Conservation (phyloP, 2,888 invertebrate species). For the Willowsia nigromaculata region DNA sequence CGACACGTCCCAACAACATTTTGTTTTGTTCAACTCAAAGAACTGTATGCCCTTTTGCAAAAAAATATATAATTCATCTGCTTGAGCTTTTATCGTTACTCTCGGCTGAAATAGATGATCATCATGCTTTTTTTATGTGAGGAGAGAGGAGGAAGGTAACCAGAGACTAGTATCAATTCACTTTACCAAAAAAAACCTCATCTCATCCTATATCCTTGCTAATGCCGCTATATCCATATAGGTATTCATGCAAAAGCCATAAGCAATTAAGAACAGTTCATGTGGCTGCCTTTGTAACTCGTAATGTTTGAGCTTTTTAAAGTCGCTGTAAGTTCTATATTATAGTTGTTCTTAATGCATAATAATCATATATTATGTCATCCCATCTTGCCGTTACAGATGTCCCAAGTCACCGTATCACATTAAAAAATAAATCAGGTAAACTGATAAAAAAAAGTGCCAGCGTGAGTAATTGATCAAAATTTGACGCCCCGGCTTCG, state of each 20-base stretch:
- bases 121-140: background rate
- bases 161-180: background rate
- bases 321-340: no score
- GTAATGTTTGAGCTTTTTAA: background rate
- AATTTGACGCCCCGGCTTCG: no score
- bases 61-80: no score
- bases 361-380: constrained; percentile 10
- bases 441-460: no score
- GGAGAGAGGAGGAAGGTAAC: background rate
- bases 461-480: no score
- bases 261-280: constrained; percentile 1
- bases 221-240: background rate
- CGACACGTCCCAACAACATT: constrained; percentile 4
- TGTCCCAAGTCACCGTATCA: background rate
- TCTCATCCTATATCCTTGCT: background rate
- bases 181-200: background rate
- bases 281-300: background rate
- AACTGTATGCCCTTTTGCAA: background rate
- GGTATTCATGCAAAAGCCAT: background rate
- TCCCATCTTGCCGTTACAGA: background rate
- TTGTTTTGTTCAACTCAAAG: no score
- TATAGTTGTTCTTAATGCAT: background rate
- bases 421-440: background rate
- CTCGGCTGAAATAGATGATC: background rate
- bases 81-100: background rate